phyloP scores from a whole-genome alignment of 2,113 vertebrate genomes.

The Typhlomys cinereus region DNA sequence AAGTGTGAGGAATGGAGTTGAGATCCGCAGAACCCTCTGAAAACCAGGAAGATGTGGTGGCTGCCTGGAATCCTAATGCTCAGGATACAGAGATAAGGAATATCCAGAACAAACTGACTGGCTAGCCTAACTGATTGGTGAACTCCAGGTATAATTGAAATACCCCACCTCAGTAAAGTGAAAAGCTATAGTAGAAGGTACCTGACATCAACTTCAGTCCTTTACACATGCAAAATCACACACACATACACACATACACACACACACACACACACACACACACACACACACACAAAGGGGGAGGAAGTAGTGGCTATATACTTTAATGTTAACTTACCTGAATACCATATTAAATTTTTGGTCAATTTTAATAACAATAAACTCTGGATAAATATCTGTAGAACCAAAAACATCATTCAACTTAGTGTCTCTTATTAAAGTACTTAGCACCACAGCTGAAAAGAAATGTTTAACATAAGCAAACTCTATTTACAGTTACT shows the following conservation, averaged over 20 bases:
- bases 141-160: background rate
- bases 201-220: no score
- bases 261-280: background rate
- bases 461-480: slow-evolving; percentile 11
- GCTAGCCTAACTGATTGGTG: background rate
- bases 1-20: background rate
- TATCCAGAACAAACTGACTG: background rate
- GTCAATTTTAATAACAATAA: slow-evolving; percentile 16
- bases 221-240: background rate
- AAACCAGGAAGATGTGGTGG: no score
- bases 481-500: slow-evolving; percentile 35
- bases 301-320: background rate
- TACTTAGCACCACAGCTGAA: background rate
- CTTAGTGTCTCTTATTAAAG: slow-evolving; percentile 14
- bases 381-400: background rate
- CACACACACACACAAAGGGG: background rate
- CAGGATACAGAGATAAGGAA: background rate
- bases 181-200: no score
- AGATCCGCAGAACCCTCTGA: no score
- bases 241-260: background rate
- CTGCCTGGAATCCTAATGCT: no score
- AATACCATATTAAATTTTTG: background rate
- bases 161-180: background rate
- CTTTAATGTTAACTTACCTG: slow-evolving; percentile 30
- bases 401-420: background rate